phyloP scores from a whole-genome alignment of 2,113 vertebrate species.

The Megaptera novaeangliae region DNA sequence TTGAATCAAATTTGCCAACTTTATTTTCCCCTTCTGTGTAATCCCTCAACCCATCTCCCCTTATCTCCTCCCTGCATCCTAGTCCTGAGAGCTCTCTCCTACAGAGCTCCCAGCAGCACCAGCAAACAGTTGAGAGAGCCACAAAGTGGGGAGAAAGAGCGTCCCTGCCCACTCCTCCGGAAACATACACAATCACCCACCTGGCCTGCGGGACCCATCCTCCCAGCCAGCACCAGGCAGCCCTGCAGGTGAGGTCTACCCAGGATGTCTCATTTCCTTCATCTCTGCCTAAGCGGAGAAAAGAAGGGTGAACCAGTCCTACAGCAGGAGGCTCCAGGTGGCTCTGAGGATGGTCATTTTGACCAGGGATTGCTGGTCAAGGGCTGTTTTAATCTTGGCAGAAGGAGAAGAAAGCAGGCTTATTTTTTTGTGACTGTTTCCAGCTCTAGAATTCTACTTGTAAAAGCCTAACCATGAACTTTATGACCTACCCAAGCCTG shows the following conservation, averaged over 20 bases:
- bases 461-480: neutral
- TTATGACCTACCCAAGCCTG: neutral
- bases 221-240: neutral
- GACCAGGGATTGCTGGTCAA: neutral
- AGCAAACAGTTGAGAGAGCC: neutral
- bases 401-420: neutral
- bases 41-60: neutral
- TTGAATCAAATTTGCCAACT: neutral
- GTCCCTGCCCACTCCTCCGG: neutral
- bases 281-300: neutral
- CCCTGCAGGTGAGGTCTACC: neutral
- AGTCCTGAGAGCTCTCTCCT: neutral
- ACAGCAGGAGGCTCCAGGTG: neutral
- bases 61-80: neutral
- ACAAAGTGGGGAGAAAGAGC: neutral
- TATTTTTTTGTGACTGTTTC: neutral
- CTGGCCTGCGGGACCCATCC: no score
- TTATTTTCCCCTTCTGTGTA: neutral
- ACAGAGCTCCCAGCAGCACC: neutral
- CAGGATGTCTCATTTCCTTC: neutral
- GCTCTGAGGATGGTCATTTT: neutral
- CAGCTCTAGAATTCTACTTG: neutral
- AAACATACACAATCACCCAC: neutral
- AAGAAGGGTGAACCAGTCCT: neutral
- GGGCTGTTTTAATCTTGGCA: neutral